Percentiles rank a stretch among this genome's conserved stretches.
Conservation (phyloP, 2,797 vertebrate genomes). For the Sternotherus odoratus region DNA sequence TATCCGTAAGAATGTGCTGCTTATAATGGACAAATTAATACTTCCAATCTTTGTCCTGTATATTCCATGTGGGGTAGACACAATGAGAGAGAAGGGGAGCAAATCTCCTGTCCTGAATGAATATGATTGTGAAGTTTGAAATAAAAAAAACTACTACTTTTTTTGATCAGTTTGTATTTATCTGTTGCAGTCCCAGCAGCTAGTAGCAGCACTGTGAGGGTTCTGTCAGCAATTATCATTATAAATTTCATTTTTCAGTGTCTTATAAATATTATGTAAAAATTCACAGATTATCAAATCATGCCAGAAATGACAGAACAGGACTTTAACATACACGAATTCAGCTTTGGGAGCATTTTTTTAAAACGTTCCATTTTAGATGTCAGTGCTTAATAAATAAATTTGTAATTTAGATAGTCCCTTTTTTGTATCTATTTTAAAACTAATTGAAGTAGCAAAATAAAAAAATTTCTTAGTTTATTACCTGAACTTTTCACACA, state of each 20-base stretch:
- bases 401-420: neutral
- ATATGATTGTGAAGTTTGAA: neutral
- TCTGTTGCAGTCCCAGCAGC: neutral
- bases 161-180: neutral
- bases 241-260: neutral
- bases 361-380: neutral
- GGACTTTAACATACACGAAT: neutral
- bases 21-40: neutral
- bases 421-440: slow-evolving; percentile 31
- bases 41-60: neutral
- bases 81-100: neutral
- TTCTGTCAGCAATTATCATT: neutral
- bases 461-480: neutral
- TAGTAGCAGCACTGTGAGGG: neutral
- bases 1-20: neutral
- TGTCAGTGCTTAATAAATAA: neutral
- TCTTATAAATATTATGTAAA: neutral
- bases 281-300: neutral
- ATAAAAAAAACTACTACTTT: neutral
- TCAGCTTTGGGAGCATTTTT: neutral
- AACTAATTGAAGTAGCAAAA: neutral
- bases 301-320: neutral
- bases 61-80: neutral
- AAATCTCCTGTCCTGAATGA: neutral
- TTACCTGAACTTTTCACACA: neutral